Base-by-base conservation (phyloP, 2,797 vertebrate species). In the Myiotriccus ornatus region DNA sequence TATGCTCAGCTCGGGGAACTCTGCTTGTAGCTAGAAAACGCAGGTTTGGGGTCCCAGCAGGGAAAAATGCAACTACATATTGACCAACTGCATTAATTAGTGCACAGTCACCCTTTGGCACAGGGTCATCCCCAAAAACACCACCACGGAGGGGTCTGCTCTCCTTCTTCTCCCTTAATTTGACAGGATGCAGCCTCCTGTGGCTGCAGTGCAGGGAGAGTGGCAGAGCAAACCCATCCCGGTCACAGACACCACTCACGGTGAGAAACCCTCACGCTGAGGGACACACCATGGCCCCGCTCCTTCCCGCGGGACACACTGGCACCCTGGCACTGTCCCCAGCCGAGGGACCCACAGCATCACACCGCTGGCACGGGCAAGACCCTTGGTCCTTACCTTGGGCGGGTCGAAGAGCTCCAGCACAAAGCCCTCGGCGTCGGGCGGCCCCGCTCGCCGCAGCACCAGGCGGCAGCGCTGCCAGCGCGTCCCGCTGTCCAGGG, bases 371-470 rank as follows among this genome's bases (percentile, higher is more conserved):
- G 13, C 25, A 22, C 0, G 0, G 28, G 7, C 28, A 3, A 27
- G 14, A 76, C 9, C 30, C 1, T 16, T 5, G 35, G 0, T 25
- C 46, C 98, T 94, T 98, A 99, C 99, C 99, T 99, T 99, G 91
- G 99, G 99, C 1, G 99, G 99, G 97, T 99, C 99, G 18, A 99
- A 99, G 90, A 99, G 98, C 96, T 99, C 99, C 95, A 99, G 96
- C 93, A 98, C 95, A 28, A 98, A 98, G 39, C 97, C 98, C 47
- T 98, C 98, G 2, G 82, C 44, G 1, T 95, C 95, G 0, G 90
- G 75, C 47, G 86, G 95, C 14, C 79, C 95, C 28, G 92, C 97
- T 94, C 98, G 98, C 97, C 99, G 98, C 96, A 99, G 98, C 95
- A 99, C 97, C 97, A 99, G 98, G 93, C 98, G 98, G 94, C 99